phyloP scores from a whole-genome alignment of 2,113 vertebrate species.

The Trematocara variabile region DNA sequence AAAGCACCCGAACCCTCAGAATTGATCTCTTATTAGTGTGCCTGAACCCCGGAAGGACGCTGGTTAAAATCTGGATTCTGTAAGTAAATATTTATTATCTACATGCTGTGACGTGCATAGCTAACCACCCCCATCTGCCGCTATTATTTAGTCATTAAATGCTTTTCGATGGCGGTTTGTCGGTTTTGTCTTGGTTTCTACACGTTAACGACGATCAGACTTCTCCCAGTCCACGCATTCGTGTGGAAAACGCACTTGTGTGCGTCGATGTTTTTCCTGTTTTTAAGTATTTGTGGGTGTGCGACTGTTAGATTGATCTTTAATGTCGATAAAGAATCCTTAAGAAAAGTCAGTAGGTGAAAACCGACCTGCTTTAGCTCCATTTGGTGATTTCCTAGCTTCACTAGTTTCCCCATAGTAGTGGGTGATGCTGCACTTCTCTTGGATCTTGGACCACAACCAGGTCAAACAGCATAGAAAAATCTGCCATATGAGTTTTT shows the following conservation, averaged over 20 bases:
- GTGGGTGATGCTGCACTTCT: not conserved
- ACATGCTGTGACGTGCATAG: not conserved
- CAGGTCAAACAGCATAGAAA: not conserved
- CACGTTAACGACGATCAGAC: not conserved
- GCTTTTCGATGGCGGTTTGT: not conserved
- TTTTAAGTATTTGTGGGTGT: not conserved
- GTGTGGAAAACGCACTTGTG: not conserved
- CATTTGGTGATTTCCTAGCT: not conserved
- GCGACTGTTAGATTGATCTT: not conserved
- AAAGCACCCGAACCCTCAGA: not conserved
- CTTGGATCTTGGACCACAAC: not conserved
- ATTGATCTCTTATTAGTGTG: not conserved
- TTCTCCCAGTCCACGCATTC: not conserved
- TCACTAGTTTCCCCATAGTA: not conserved
- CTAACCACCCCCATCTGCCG: not conserved
- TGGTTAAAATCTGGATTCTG: conserved; percentile 2
- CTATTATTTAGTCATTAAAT: not conserved
- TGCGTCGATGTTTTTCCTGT: not conserved
- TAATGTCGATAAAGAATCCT: too few relatives aligned
- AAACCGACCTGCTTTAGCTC: not conserved
- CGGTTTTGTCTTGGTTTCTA: not conserved
- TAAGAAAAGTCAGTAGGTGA: not conserved
- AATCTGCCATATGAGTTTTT: not conserved
- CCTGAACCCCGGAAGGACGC: not conserved
- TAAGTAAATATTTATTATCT: conserved; percentile 13